phyloP scores from a whole-genome alignment of 2,797 vertebrate genomes.

The Epinephelus coioides region DNA sequence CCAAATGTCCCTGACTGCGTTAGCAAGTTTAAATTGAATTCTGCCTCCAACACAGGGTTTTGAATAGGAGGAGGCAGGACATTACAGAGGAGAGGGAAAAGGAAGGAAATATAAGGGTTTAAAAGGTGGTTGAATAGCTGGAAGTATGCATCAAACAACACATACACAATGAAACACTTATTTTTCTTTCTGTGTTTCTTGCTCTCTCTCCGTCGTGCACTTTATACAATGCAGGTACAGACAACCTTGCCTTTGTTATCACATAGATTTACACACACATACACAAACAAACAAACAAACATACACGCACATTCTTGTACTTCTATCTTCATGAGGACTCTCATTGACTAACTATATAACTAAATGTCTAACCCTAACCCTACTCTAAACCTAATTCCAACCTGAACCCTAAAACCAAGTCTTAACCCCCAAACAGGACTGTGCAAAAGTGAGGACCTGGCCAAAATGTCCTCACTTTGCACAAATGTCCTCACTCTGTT shows the following conservation, averaged over 20 bases:
- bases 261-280: neutral
- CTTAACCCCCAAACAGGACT: no score
- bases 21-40: conserved; percentile 23
- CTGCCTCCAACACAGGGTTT: neutral
- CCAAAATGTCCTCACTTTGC: no score
- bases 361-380: no score
- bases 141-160: neutral
- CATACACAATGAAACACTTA: neutral
- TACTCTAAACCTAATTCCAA: no score
- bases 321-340: no score
- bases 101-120: no score
- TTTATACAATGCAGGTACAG: neutral
- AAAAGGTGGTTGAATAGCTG: neutral
- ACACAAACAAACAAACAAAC: neutral
- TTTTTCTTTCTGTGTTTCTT: no score
- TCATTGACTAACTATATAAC: no score
- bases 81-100: neutral
- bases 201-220: neutral
- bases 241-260: neutral
- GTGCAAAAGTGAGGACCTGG: no score
- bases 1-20: conserved; percentile 9
- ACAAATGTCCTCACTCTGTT: no score
- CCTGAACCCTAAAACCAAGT: no score
- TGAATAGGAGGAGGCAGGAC: neutral
- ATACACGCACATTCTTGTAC: neutral